phyloP scores from a whole-genome alignment of 2,797 vertebrate species.

The Antrozous pallidus region DNA sequence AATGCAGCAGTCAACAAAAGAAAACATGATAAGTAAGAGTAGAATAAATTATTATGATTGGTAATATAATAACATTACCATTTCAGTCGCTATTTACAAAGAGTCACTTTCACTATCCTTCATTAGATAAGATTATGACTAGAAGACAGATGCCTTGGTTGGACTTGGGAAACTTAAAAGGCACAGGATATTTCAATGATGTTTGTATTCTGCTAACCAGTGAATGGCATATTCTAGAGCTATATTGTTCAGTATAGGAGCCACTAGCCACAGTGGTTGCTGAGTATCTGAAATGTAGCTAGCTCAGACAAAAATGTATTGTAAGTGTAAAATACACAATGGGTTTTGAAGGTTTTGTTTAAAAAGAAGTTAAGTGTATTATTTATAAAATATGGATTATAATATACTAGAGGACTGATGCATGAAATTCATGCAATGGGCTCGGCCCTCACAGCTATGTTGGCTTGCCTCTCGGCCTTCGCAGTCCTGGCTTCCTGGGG shows the following conservation, averaged over 20 bases:
- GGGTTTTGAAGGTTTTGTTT: neutral
- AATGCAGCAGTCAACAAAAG: neutral
- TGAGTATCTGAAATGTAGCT: neutral
- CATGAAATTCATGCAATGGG: too few relatives aligned
- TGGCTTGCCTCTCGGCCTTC: too few relatives aligned
- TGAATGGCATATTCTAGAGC: neutral
- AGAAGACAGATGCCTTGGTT: neutral
- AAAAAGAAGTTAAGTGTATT: neutral
- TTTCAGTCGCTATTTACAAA: neutral
- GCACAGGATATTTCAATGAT: neutral
- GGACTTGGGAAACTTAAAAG: neutral
- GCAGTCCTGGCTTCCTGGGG: too few relatives aligned
- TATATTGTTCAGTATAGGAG: neutral
- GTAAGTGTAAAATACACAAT: neutral
- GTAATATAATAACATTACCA: neutral
- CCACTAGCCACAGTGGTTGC: neutral
- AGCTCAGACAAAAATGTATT: neutral
- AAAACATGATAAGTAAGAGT: neutral
- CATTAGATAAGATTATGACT: neutral
- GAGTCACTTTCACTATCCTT: neutral
- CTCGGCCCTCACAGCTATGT: too few relatives aligned
- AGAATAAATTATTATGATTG: neutral
- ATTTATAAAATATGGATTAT: neutral
- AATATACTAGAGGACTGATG: neutral
- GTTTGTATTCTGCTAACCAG: neutral